Evolutionary conservation across 2,888 invertebrate genomes (phyloP), one percentile per base, ranked within the genome.

Genomic region (Antheraea assamensis): DNA sequence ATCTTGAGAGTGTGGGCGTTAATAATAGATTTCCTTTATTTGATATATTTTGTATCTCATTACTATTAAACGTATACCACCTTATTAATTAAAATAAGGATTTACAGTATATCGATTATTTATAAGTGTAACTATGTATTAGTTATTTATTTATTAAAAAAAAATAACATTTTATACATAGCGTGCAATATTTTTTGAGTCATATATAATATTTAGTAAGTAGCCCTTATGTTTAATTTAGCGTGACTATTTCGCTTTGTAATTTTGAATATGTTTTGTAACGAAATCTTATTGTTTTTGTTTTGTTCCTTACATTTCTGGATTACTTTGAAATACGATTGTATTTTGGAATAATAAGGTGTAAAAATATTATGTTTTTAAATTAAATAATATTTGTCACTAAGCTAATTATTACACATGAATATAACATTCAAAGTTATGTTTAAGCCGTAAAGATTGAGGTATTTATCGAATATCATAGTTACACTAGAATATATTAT

Each of bases 1-100:
- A 0, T 64, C 3, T 64, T 64, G 30, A 17, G 58, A 58, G 5
- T 64, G 7, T 64, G 17, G 21, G 30, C 27, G 30, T 10, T 64
- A 30, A 15, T 64, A 30, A 15, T 27, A 4, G 27, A 30, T 30
- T 61, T 64, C 24, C 24, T 30, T 30, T 64, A 30, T 64, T 30
- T 27, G 27, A 64, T 64, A 27, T 19, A 15, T 64, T 30, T 30
- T 80, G 77, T 86, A 84, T 85, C 83, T 88, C 82, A 83, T 78
- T 82, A 76, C 80, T 78, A 76, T 80, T 77, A 78, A 75, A 87
- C 88, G 83, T 92, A 91, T 93, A 93, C 93, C 93, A 93, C 93
- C 93, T 93, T 93, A 93, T 93, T 92, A 83, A 83, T 82, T 81
- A 81, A 58, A 88, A 92, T 93, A 93, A 92, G 92, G 92, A 86